These are phyloP conservation scores for Rhagologus leucostigma DNA, from an alignment of 2,113 vertebrate genomes.

Conservation along the genomic window DNA sequence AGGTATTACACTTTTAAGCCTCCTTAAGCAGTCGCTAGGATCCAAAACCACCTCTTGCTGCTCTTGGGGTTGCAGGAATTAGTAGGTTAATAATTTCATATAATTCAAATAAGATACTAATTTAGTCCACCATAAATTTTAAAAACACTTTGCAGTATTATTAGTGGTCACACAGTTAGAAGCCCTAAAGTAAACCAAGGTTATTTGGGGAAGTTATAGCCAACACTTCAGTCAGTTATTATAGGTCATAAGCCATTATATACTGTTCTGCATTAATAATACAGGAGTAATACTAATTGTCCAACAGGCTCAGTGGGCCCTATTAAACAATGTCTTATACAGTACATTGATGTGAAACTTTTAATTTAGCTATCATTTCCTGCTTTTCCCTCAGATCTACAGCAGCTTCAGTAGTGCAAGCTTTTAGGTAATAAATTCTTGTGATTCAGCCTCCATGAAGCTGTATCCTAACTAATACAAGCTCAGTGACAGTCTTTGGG, in stretches of 20 bases:
- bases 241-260: slow-evolving; percentile 19
- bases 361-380: background rate
- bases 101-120: slow-evolving; percentile 4
- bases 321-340: slow-evolving; percentile 28
- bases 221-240: slow-evolving; percentile 19
- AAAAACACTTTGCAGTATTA: background rate
- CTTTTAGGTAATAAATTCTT: background rate
- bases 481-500: background rate
- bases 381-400: background rate
- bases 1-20: background rate
- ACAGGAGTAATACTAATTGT: slow-evolving; percentile 43
- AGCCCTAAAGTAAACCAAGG: background rate
- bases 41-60: background rate
- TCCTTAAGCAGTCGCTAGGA: background rate
- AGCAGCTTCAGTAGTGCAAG: background rate
- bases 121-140: slow-evolving; percentile 18
- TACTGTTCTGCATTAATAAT: slow-evolving; percentile 51
- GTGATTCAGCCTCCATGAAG: background rate
- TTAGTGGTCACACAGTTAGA: background rate
- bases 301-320: slow-evolving; percentile 2
- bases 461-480: background rate
- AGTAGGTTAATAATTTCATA: slow-evolving; percentile 8
- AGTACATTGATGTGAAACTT: slow-evolving; percentile 18
- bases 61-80: background rate
- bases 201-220: slow-evolving; percentile 22